These are phyloP conservation scores for Lampris incognitus DNA, from an alignment of 2,113 vertebrate genomes.

Conservation along the genomic window DNA sequence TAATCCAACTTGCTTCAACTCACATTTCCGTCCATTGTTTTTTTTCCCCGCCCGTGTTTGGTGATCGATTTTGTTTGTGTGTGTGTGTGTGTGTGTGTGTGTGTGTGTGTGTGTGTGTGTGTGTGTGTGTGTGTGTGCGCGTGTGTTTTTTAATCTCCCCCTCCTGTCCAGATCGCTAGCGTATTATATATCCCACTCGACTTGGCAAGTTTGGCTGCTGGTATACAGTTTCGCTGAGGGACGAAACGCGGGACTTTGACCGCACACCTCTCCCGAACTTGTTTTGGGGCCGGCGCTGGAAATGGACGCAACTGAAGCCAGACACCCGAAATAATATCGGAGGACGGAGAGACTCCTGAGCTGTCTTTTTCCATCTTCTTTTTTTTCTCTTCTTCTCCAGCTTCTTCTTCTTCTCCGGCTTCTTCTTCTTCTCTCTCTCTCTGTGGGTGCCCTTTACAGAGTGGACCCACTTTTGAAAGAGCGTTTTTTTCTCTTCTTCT, in stretches of 20 bases:
- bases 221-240: slow-evolving; percentile 31
- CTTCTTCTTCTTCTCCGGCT: slow-evolving; percentile 51
- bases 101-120: background rate
- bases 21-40: slow-evolving; percentile 46
- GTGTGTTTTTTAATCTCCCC: background rate
- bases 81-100: too few species aligned
- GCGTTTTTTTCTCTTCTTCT: slow-evolving; percentile 46
- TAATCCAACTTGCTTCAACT: slow-evolving; percentile 67
- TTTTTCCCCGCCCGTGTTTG: slow-evolving; percentile 25
- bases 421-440: slow-evolving; percentile 45
- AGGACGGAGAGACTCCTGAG: slow-evolving; percentile 52
- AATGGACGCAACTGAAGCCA: slow-evolving; percentile 67
- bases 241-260: slow-evolving; percentile 69
- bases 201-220: slow-evolving; percentile 54
- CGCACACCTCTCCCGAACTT: slow-evolving; percentile 67
- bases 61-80: background rate
- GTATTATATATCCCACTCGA: slow-evolving; percentile 30
- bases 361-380: slow-evolving; percentile 10
- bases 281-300: slow-evolving; percentile 41
- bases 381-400: slow-evolving; percentile 43
- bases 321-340: slow-evolving; percentile 33
- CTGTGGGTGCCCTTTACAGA: slow-evolving; percentile 32
- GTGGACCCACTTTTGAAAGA: slow-evolving; percentile 74
- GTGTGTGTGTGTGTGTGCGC: too few species aligned
- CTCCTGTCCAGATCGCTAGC: too few species aligned